These are phyloP conservation scores for Cryptotis parvus DNA, from an alignment of 2,113 vertebrate species.

Conservation along the genomic window DNA sequence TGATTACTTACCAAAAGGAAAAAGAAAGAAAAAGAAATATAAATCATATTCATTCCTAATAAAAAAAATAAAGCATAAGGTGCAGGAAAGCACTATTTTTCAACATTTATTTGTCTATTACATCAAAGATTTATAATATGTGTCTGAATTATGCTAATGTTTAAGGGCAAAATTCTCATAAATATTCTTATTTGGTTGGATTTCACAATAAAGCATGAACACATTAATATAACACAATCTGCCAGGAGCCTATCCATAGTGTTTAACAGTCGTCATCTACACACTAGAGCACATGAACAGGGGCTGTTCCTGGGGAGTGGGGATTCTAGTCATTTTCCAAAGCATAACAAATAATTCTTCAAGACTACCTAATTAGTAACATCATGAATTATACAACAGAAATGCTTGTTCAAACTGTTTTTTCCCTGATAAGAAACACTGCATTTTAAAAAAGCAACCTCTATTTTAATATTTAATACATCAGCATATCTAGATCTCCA, in stretches of 20 bases:
- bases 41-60: background rate
- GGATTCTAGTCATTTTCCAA: conserved; percentile 75
- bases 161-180: conserved; percentile 31
- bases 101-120: conserved; percentile 21
- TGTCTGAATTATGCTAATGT: background rate
- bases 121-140: background rate
- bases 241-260: conserved; percentile 53
- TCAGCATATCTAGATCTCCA: conserved; percentile 87
- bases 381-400: conserved; percentile 88
- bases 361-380: conserved; percentile 87
- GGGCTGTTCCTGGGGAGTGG: background rate
- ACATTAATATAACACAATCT: conserved; percentile 11
- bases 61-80: background rate
- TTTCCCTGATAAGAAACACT: conserved; percentile 88
- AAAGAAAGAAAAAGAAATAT: background rate
- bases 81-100: background rate
- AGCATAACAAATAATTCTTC: conserved; percentile 84
- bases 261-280: conserved; percentile 45
- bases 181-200: background rate
- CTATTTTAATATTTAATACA: conserved; percentile 91
- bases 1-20: background rate
- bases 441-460: conserved; percentile 89
- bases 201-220: background rate
- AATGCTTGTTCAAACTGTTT: conserved; percentile 87
- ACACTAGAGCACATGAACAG: conserved; percentile 74